Conservation (phyloP, 2,113 vertebrate genomes). For the Myrmecobius fasciatus region DNA sequence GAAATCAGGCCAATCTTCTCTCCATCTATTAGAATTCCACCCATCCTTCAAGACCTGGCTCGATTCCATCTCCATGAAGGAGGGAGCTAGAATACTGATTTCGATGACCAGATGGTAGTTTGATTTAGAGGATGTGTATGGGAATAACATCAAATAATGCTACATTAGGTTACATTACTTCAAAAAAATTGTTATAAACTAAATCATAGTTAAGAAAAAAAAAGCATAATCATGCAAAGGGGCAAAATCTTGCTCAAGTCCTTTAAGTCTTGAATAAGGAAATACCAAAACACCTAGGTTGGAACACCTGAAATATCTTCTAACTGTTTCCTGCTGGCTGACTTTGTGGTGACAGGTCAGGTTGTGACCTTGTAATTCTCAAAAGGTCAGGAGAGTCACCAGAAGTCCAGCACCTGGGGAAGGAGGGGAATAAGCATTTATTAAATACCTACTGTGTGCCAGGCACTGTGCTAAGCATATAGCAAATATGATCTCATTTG, state of each 20-base stretch:
- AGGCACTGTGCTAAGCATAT: too few species aligned
- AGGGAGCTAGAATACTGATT: neutral
- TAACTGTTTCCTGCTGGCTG: neutral
- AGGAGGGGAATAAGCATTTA: neutral
- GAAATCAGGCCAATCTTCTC: neutral
- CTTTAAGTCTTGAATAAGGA: neutral
- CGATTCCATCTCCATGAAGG: neutral
- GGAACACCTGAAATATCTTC: neutral
- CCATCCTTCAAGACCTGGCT: neutral
- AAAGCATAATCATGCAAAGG: neutral
- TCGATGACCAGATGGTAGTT: neutral
- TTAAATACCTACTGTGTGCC: neutral
- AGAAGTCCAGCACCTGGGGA: neutral
- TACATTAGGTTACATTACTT: neutral
- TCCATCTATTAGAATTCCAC: neutral
- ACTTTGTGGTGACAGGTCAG: too few species aligned
- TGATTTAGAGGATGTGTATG: neutral
- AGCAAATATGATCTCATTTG: neutral
- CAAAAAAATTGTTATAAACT: neutral
- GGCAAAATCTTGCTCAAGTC: neutral
- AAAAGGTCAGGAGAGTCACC: neutral
- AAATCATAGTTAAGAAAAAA: neutral
- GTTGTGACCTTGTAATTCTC: neutral
- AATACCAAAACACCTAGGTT: neutral
- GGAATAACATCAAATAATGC: neutral